Conservation (phyloP, 2,797 vertebrate genomes). For the Atherinosoma microstoma region DNA sequence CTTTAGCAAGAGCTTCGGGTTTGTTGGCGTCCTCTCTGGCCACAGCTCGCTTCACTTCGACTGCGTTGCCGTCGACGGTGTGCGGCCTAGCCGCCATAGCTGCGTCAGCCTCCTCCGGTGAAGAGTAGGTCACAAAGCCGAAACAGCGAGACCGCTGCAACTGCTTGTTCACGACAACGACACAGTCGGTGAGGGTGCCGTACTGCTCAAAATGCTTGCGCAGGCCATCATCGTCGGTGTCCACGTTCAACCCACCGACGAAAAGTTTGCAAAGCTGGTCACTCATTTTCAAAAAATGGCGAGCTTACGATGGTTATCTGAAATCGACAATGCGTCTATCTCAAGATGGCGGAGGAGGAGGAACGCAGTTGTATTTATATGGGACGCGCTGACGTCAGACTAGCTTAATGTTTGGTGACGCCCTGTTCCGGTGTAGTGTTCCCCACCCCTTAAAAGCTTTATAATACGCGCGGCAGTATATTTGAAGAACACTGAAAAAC, state of each 20-base stretch:
- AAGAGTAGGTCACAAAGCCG: slow-evolving; percentile 96
- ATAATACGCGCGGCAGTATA: too few relatives aligned
- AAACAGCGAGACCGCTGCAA: slow-evolving; percentile 96
- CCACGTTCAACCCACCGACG: slow-evolving; percentile 95
- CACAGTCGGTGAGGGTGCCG: slow-evolving; percentile 94
- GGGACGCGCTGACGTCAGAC: slow-evolving; percentile 48
- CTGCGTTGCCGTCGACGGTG: slow-evolving; percentile 93
- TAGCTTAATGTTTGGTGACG: background rate
- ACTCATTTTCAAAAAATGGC: slow-evolving; percentile 77
- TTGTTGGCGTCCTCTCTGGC: slow-evolving; percentile 95
- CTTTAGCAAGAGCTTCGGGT: slow-evolving; percentile 95
- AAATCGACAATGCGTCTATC: background rate
- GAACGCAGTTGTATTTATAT: slow-evolving; percentile 49
- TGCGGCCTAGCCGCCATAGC: slow-evolving; percentile 97
- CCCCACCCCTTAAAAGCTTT: too few relatives aligned
- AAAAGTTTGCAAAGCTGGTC: slow-evolving; percentile 96
- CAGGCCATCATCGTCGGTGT: slow-evolving; percentile 95
- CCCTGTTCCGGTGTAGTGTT: slow-evolving; percentile 50
- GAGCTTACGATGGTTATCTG: accelerated
- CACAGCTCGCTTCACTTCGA: slow-evolving; percentile 97
- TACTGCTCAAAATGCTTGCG: slow-evolving; percentile 95
- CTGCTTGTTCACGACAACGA: slow-evolving; percentile 96
- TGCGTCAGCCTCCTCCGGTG: slow-evolving; percentile 93
- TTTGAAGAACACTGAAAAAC: too few relatives aligned
- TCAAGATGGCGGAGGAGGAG: slow-evolving; percentile 60